These are phyloP conservation scores for Triops longicaudatus DNA, from an alignment of 1,140 invertebrate species.

Conservation along the genomic window DNA sequence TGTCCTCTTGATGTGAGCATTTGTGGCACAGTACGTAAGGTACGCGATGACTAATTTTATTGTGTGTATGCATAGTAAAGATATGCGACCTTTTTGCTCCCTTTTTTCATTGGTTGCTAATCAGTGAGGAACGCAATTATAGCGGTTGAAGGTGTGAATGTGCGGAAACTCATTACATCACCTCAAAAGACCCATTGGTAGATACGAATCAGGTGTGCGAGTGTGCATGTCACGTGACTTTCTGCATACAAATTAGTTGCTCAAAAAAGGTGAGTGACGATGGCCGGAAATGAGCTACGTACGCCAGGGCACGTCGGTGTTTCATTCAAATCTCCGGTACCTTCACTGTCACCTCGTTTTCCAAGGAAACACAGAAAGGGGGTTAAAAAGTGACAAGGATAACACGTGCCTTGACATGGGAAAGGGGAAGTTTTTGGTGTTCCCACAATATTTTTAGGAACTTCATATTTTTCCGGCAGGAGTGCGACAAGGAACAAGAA, in stretches of 20 bases:
- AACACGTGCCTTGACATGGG: neutral
- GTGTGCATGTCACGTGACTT: neutral
- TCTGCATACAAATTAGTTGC: neutral
- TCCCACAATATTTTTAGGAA: neutral
- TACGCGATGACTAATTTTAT: no score
- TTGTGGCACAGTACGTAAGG: no score
- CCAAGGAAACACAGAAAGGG: neutral
- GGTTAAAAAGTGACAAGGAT: neutral
- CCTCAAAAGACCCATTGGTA: neutral
- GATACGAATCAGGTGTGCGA: neutral
- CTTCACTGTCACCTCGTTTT: neutral
- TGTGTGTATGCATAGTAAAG: no score
- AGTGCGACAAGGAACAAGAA: no score
- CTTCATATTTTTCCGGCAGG: no score
- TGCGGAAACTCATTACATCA: no score
- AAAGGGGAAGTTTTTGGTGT: neutral
- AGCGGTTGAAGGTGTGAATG: no score
- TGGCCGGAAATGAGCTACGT: conserved; percentile 1
- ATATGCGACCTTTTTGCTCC: no score
- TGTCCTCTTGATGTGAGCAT: no score
- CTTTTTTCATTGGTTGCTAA: no score
- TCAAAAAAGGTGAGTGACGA: neutral
- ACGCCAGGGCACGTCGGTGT: neutral
- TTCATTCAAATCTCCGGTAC: no score
- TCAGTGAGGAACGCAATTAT: no score